Evolutionary conservation across 2,113 vertebrate species (phyloP), one percentile per base, ranked within the genome.

Genomic region (Aix galericulata): DNA sequence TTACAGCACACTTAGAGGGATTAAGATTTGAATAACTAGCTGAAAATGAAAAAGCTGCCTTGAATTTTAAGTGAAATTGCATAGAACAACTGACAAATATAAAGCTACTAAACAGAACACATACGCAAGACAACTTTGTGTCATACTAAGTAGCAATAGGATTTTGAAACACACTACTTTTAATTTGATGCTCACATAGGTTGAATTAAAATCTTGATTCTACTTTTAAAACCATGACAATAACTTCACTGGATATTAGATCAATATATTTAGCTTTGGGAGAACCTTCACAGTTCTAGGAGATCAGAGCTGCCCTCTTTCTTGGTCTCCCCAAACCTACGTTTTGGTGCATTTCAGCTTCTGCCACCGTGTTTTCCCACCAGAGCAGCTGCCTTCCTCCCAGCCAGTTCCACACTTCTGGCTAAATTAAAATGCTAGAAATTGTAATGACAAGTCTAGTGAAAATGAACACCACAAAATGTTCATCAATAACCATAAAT

Each of bases 391-490:
- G 26, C 44, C 40, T 69, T 67, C 32, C 42, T 75, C 18, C 6
- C 63, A 71, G 80, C 13, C 68, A 69, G 3, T 16, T 69, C 21
- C 74, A 60, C 36, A 27, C 23, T 76, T 42, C 34, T 27, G 40
- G 18, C 15, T 26, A 64, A 38, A 46, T 27, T 53, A 85, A 50
- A 91, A 40, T 1, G 1, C 31, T 31, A 71, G 26, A 60, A 88
- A 72, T 36, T 17, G 71, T 17, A 50, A 64, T 9, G 11, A n/a
- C 0, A 0, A 71, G 32, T 5, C 56, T n/a, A 36, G 11, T 16
- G 27, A 66, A 71, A 76, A 34, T n/a, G 22, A 88, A 38, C 23
- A n/a, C 1, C 2, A 16, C 23, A 88, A 75, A 76, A 75, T 13
- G 38, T 42, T 81, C 66, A 75, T 36, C 31, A 42, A 60, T 16